Evolutionary conservation across 2,888 invertebrate genomes (phyloP).

Genomic region (Leucophenga montana): DNA sequence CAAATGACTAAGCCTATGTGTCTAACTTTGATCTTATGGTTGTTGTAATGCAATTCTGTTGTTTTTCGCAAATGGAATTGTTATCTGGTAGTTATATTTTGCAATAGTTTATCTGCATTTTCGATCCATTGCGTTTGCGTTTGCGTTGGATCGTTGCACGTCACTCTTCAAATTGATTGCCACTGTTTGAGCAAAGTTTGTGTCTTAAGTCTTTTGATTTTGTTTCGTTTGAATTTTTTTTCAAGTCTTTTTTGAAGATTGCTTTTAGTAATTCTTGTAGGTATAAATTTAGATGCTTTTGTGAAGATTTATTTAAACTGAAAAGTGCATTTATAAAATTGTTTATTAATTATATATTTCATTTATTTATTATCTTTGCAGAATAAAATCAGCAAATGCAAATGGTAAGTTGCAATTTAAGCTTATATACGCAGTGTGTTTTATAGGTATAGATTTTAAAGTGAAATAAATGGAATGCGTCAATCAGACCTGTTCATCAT

Average conservation of each 20-base stretch:
- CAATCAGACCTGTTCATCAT: no score
- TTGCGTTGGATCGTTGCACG: slow-evolving; percentile 23
- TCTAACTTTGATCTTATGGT: slow-evolving; percentile 28
- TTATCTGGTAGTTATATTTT: slow-evolving; percentile 44
- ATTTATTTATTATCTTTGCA: slow-evolving; percentile 64
- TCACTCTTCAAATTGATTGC: slow-evolving; percentile 24
- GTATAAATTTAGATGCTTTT: slow-evolving; percentile 52
- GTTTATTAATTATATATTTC: slow-evolving; percentile 42
- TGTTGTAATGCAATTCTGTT: slow-evolving; percentile 49
- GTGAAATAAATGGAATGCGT: no score
- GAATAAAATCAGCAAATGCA: slow-evolving; percentile 73
- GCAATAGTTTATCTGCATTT: slow-evolving; percentile 35
- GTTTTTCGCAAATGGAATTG: slow-evolving; percentile 43
- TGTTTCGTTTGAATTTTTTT: slow-evolving; percentile 31
- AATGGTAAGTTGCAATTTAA: slow-evolving; percentile 71
- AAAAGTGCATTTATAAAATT: slow-evolving; percentile 48
- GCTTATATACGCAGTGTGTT: no score
- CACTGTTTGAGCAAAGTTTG: slow-evolving; percentile 52
- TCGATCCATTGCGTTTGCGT: slow-evolving; percentile 4
- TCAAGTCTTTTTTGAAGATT: slow-evolving; percentile 27
- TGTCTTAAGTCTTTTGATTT: slow-evolving; percentile 67
- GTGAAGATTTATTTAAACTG: slow-evolving; percentile 46
- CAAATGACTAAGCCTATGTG: slow-evolving; percentile 41
- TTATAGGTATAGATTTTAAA: no score
- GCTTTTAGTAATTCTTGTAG: no score